Base-by-base conservation (phyloP, 2,888 invertebrate genomes). In the Mimachlamys varia region DNA sequence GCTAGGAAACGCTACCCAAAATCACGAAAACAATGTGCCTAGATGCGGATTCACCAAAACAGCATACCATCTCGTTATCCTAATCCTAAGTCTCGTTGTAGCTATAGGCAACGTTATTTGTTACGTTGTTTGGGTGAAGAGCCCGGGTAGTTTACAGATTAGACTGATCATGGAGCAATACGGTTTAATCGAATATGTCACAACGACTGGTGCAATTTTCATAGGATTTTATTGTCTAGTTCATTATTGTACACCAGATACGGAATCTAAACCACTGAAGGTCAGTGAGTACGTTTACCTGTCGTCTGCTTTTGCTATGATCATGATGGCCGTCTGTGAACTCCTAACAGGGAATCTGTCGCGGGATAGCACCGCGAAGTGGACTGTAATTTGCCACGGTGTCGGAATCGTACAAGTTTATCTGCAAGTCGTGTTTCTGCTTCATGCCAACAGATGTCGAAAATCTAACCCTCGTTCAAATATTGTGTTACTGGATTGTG, bases 351-450 rank as follows among this genome's bases (percentile, higher is more conserved):
- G 33, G 4, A 7, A 22, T 2, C 12, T 33, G 33, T 33, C 76
- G 27, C 76, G 1, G 33, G 76, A 33, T 33, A 12, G 4, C 7
- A 33, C 33, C 12, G 2, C 76, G 7, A 1, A 33, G 10, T 5
- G 12, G 12, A 76, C 27, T 5, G 1, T 76, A 13, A 76, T 33
- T 4, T 10, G 33, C 12, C 27, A 76, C 76, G 15, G 12, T 76
- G 0, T 76, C 12, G 76, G 22, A 33, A 2, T 76, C 10, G 22
- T 76, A 76, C 76, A 76, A 15, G 33, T 22, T 22, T 76, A 76
- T 22, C 17, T 76, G 7, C 76, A 76, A 76, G 76, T 76, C 15
- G 76, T 76, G 33, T 76, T 76, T 76, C 76, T 76, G 76, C 76
- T 76, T 27, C 76, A 76, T 12, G 33, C 76, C 17, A 76, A 76